Evolutionary conservation across 2,888 invertebrate genomes (phyloP), one percentile per base, ranked within the genome.

Genomic region (Liposcelis brunnea): DNA sequence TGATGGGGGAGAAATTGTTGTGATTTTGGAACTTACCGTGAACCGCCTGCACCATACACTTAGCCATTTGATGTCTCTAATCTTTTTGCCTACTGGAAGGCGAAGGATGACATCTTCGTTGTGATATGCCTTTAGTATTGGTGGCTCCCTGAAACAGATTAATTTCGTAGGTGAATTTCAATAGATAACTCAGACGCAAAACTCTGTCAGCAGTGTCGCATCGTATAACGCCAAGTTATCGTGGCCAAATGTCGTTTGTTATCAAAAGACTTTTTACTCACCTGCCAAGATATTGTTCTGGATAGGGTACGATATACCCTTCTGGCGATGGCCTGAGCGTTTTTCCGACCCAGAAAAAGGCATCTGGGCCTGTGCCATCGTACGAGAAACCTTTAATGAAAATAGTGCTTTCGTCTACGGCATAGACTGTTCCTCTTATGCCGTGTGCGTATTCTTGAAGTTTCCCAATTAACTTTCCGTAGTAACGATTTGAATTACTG

Each of bases 11-110:
- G 10, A 43, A 26, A 48, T 43, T 14, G 8, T 40, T 46, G 26
- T 26, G 26, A 8, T 6, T 26, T 26, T 26, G n/a, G 15, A 48
- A 68, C 78, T 80, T 63, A 90, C 90, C 56, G 86, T 85, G 62
- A 90, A 89, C 60, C 89, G 71, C 54, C 83, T 69, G 66, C 89
- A 89, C 90, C 90, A 91, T 40, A 93, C 85, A 51, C 87, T 83
- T 54, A 91, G 71, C 86, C 87, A 91, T 65, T 79, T 77, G 66
- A 90, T 82, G 66, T 91, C 89, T 56, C 79, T 71, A 61, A 91
- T 74, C 63, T 83, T 74, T 65, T 82, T 82, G 50, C 84, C 85
- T 54, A 75, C 75, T 45, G 90, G 90, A 59, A 91, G 70, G 55
- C 80, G 72, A 58, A 91, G 73, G 54, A 90, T 74, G 57, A 90